Evolutionary conservation across 2,797 vertebrate genomes (phyloP).

Genomic region (Nannoperca australis): DNA sequence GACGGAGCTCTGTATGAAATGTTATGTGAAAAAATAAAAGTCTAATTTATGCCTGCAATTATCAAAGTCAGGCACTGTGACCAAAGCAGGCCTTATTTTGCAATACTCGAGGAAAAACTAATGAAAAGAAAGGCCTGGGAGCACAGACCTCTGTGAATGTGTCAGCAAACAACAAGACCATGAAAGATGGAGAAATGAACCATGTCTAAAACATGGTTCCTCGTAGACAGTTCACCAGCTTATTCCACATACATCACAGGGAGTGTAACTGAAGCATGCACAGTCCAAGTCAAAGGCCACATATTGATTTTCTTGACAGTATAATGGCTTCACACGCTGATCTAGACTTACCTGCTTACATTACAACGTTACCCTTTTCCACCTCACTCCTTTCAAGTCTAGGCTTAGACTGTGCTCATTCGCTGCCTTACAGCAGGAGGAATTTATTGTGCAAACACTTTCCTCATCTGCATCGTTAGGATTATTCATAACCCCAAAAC

Average conservation of each 20-base stretch:
- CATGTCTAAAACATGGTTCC: slow-evolving; percentile 46
- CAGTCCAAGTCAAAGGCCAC: slow-evolving; percentile 60
- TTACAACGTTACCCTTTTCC: slow-evolving; percentile 36
- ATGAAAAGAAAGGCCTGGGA: slow-evolving; percentile 33
- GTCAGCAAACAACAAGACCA: slow-evolving; percentile 61
- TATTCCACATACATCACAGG: slow-evolving; percentile 10
- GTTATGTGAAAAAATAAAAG: slow-evolving; percentile 42
- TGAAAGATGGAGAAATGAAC: slow-evolving; percentile 58
- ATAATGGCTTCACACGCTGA: slow-evolving; percentile 38
- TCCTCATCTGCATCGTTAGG: slow-evolving; percentile 39
- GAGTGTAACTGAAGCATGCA: slow-evolving; percentile 53
- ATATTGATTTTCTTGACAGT: slow-evolving; percentile 59
- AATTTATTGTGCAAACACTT: slow-evolving; percentile 17
- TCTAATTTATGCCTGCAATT: slow-evolving; percentile 67
- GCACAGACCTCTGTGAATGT: slow-evolving; percentile 43
- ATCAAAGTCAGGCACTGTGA: slow-evolving; percentile 60
- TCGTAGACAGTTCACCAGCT: slow-evolving; percentile 33
- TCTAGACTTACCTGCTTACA: slow-evolving; percentile 53
- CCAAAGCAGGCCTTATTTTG: slow-evolving; percentile 41
- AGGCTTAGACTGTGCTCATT: neutral
- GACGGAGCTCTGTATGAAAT: slow-evolving; percentile 4
- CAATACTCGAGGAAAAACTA: slow-evolving; percentile 42
- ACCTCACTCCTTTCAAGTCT: neutral
- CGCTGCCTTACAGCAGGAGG: neutral
- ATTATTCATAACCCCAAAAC: slow-evolving; percentile 54